These are phyloP conservation scores for Drosophila nasuta DNA, from an alignment of 1,140 invertebrate genomes.

Conservation along the genomic window DNA sequence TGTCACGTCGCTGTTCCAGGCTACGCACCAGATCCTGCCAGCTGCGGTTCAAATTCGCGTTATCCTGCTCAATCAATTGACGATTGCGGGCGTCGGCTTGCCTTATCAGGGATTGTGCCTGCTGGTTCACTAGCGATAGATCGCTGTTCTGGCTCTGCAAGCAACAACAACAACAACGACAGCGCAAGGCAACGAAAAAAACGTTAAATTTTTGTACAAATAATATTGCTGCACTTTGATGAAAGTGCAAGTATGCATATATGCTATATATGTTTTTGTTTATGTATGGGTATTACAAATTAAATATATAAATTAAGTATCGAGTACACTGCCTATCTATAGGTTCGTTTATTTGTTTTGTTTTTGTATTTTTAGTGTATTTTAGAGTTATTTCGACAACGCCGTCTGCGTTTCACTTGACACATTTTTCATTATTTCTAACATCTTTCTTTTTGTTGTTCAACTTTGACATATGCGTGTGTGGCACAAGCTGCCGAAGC, in stretches of 20 bases:
- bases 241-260: background rate
- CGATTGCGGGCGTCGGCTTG: conserved; percentile 88
- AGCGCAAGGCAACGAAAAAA: conserved; percentile 7
- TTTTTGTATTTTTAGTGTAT: background rate
- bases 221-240: conserved; percentile 15
- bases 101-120: conserved; percentile 87
- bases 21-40: conserved; percentile 91
- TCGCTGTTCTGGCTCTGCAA: conserved; percentile 80
- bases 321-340: conserved; percentile 24
- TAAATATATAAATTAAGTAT: conserved; percentile 20
- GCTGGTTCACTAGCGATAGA: conserved; percentile 87
- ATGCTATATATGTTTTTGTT: background rate
- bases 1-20: conserved; percentile 88
- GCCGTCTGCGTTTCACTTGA: conserved; percentile 25
- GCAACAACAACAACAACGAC: conserved; percentile 28
- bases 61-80: conserved; percentile 87
- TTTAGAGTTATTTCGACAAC: conserved; percentile 17
- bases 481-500: conserved; percentile 17
- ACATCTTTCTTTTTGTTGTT: conserved; percentile 6
- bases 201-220: conserved; percentile 13
- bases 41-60: conserved; percentile 88
- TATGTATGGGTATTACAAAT: conserved; percentile 8
- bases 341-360: conserved; percentile 1
- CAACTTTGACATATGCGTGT: conserved; percentile 70
- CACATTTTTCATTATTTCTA: conserved; percentile 17